Percentiles rank a stretch among this genome's conserved stretches.
phyloP scores from a whole-genome alignment of 2,888 invertebrate species.

The Reticulitermes lucifugus region DNA sequence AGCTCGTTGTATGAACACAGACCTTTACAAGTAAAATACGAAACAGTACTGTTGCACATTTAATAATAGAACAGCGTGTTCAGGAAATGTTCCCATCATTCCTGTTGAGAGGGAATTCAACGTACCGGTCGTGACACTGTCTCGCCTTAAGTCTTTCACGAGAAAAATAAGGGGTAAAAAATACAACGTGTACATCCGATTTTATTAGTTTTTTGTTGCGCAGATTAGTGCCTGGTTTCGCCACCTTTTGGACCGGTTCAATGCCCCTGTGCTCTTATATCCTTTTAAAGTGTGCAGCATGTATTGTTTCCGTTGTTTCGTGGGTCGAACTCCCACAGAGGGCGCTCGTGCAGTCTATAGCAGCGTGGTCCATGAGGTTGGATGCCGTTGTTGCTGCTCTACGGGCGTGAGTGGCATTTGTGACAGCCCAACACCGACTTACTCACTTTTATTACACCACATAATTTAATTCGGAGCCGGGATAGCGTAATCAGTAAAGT shows the following conservation, averaged over 20 bases:
- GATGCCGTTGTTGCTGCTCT: neutral
- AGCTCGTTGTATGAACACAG: too few relatives aligned
- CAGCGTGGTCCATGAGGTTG: neutral
- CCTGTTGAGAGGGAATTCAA: neutral
- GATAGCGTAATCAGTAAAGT: too few relatives aligned
- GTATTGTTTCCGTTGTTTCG: constrained; percentile 28
- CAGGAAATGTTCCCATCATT: neutral
- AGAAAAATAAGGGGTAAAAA: neutral
- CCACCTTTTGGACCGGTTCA: constrained; percentile 19
- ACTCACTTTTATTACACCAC: too few relatives aligned
- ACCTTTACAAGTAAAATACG: too few relatives aligned
- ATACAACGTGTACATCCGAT: neutral
- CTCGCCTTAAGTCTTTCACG: neutral
- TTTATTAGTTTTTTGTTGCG: constrained; percentile 9
- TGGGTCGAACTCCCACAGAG: constrained; percentile 18
- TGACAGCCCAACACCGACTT: neutral
- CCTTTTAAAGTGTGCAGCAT: constrained; percentile 35
- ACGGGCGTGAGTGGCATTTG: constrained; percentile 2
- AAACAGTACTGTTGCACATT: neutral
- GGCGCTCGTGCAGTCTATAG: constrained; percentile 23
- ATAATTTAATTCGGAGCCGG: too few relatives aligned
- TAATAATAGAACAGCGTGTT: neutral
- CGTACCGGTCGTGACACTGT: neutral
- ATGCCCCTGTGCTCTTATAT: constrained; percentile 17
- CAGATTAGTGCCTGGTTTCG: neutral